Conservation (phyloP, 2,797 vertebrate genomes). For the Artibeus lituratus region DNA sequence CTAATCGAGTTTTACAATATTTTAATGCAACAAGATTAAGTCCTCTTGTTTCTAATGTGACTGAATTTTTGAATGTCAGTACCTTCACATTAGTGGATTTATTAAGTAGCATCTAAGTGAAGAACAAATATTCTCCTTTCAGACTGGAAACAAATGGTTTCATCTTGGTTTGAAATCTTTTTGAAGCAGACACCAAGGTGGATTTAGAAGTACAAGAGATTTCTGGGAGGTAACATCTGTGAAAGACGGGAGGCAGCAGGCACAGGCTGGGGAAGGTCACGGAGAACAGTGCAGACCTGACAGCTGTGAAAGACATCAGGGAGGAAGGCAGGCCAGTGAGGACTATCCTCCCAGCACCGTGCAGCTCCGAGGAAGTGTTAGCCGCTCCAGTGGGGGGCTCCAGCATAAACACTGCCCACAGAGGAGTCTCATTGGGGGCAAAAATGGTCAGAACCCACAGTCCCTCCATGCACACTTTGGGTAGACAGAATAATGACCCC, state of each 20-base stretch:
- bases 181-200: neutral
- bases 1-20: neutral
- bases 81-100: neutral
- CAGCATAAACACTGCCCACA: neutral
- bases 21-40: neutral
- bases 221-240: neutral
- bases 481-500: neutral
- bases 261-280: neutral
- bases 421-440: neutral
- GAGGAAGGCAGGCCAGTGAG: neutral
- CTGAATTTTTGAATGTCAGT: neutral
- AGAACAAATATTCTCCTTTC: neutral
- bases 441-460: neutral
- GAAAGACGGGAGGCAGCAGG: neutral
- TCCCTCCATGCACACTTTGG: neutral
- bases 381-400: accelerated
- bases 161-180: neutral
- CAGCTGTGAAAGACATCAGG: neutral
- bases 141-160: neutral
- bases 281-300: neutral
- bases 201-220: neutral
- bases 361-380: neutral
- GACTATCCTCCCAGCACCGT: accelerated
- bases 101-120: neutral
- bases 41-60: neutral